phyloP scores from a whole-genome alignment of 2,797 vertebrate species.

The Alcedo atthis region DNA sequence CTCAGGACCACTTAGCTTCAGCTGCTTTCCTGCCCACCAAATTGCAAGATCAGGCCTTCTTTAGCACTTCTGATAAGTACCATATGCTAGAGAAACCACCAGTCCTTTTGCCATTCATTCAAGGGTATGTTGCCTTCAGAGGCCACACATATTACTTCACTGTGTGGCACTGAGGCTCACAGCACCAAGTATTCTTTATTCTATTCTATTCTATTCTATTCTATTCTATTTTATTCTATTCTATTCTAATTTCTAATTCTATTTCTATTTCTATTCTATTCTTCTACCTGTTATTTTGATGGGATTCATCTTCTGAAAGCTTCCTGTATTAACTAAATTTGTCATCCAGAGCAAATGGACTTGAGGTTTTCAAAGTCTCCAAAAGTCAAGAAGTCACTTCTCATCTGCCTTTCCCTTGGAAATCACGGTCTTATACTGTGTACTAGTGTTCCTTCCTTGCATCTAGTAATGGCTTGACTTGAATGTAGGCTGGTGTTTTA shows the following conservation, averaged over 20 bases:
- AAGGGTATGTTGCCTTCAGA: neutral
- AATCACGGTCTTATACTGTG: neutral
- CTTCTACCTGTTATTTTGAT: neutral
- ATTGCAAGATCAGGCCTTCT: conserved; percentile 35
- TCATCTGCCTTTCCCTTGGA: neutral
- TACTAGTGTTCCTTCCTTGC: neutral
- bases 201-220: too few relatives aligned
- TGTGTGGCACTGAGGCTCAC: neutral
- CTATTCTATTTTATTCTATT: too few relatives aligned
- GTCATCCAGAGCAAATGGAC: neutral
- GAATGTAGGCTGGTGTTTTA: neutral
- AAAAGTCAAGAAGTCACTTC: neutral
- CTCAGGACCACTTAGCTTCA: conserved; percentile 35
- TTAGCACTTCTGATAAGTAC: conserved; percentile 5
- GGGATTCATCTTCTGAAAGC: neutral
- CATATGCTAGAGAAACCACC: conserved; percentile 19
- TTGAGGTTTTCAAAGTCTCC: neutral
- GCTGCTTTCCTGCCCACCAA: conserved; percentile 26
- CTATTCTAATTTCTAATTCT: too few relatives aligned
- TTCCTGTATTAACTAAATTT: neutral
- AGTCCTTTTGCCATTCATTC: neutral
- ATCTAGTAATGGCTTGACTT: neutral
- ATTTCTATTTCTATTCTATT: neutral
- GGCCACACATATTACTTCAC: neutral
- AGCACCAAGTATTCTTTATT: neutral